A percentile compares a stretch with the other conserved stretches of the same genome.
Conservation (phyloP, 2,888 invertebrate species). For the Thereva nobilitata region DNA sequence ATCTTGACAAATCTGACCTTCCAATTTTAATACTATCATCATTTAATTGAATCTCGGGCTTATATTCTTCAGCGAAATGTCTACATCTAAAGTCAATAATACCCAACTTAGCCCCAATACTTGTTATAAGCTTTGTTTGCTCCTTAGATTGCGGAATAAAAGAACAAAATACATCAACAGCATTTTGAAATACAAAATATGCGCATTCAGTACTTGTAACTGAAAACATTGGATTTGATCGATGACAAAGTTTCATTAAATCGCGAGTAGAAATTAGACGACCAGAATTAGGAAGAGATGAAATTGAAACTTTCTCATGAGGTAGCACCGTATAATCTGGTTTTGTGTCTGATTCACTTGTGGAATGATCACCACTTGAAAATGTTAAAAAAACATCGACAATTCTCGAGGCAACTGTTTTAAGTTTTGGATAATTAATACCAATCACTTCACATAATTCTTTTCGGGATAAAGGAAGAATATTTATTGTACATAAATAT, state of each 20-base stretch:
- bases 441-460: conserved; percentile 77
- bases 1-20: conserved; percentile 62
- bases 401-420: conserved; percentile 75
- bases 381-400: conserved; percentile 83
- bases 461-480: conserved; percentile 74
- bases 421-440: conserved; percentile 69
- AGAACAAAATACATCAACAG: conserved; percentile 88
- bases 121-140: conserved; percentile 69
- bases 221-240: conserved; percentile 75
- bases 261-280: conserved; percentile 82
- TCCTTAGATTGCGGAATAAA: conserved; percentile 69
- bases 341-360: background rate
- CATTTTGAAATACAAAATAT: conserved; percentile 73
- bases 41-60: conserved; percentile 72
- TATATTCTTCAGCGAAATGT: conserved; percentile 76
- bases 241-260: conserved; percentile 86
- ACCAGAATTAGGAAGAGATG: conserved; percentile 55
- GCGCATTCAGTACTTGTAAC: conserved; percentile 65
- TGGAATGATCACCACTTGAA: conserved; percentile 70
- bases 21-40: conserved; percentile 68
- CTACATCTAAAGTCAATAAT: conserved; percentile 81
- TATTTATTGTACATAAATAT: conserved; percentile 78
- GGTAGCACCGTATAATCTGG: conserved; percentile 51
- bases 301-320: conserved; percentile 49
- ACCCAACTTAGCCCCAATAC: conserved; percentile 80